Conservation (phyloP, 2,888 invertebrate species). For the Lapara coniferarum region DNA sequence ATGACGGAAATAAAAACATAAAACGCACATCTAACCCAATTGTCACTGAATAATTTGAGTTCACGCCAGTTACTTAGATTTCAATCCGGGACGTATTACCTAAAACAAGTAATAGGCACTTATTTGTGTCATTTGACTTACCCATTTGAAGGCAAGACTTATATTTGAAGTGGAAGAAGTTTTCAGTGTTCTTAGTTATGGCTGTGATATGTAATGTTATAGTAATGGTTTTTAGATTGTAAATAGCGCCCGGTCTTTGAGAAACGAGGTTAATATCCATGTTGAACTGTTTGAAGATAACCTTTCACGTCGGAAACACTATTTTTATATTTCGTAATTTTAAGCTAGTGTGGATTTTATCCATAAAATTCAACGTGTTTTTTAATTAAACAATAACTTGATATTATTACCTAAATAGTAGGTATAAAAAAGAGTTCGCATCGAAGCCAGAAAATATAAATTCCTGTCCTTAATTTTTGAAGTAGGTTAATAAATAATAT, state of each 20-base stretch:
- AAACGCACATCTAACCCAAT: neutral
- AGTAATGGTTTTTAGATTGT: conserved; percentile 37
- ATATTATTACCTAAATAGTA: too few relatives aligned
- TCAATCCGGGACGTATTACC: too few relatives aligned
- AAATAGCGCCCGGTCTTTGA: conserved; percentile 1
- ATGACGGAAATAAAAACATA: neutral
- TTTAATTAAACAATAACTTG: too few relatives aligned
- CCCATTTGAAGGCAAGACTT: conserved; percentile 1
- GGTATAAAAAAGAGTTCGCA: too few relatives aligned
- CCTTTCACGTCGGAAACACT: neutral
- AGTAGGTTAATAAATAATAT: too few relatives aligned
- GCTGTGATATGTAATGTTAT: conserved; percentile 62
- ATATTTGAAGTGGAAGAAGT: conserved; percentile 38
- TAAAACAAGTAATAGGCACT: neutral
- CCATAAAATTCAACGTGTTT: too few relatives aligned
- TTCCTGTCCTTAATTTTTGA: too few relatives aligned
- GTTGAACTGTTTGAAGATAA: neutral
- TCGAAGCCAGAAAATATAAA: too few relatives aligned
- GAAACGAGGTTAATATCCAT: neutral
- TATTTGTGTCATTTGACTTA: neutral
- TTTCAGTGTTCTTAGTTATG: conserved; percentile 57
- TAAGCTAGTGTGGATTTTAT: neutral
- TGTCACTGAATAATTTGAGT: neutral
- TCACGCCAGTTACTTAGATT: neutral
- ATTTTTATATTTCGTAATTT: neutral